Percentiles rank a stretch among this genome's conserved stretches.
phyloP scores from a whole-genome alignment of 2,113 vertebrate species.

The Chlorocebus sabaeus region DNA sequence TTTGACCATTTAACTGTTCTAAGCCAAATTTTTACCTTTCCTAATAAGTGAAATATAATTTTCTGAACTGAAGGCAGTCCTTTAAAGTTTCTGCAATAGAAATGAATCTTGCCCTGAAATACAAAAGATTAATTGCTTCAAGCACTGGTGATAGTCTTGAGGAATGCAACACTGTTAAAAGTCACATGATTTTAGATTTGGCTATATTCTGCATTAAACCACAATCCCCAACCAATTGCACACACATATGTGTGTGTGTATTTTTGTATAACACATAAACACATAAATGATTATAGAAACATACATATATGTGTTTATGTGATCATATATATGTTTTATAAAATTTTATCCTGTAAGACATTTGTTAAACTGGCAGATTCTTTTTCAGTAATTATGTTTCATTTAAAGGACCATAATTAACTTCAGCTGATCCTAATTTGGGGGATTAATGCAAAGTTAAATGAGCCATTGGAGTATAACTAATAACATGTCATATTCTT shows the following conservation, averaged over 20 bases:
- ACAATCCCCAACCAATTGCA: neutral
- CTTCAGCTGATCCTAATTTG: neutral
- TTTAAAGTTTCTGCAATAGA: neutral
- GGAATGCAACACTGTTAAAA: neutral
- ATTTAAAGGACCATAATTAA: neutral
- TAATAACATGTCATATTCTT: neutral
- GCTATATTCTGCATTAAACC: neutral
- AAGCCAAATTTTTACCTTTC: neutral
- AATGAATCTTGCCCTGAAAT: neutral
- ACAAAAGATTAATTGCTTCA: neutral
- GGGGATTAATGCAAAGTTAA: slow-evolving; percentile 22
- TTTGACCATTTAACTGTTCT: neutral
- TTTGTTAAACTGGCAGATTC: neutral
- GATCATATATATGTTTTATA: neutral
- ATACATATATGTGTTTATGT: too few relatives aligned
- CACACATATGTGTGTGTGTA: neutral
- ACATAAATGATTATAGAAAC: too few relatives aligned
- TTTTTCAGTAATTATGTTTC: neutral
- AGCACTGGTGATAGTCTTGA: neutral
- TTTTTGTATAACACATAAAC: too few relatives aligned
- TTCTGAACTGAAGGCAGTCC: neutral
- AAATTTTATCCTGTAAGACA: neutral
- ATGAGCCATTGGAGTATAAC: neutral
- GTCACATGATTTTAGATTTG: neutral
- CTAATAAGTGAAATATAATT: neutral